These are phyloP conservation scores for Eilema sororculum DNA, from an alignment of 2,888 invertebrate genomes.

Conservation along the genomic window DNA sequence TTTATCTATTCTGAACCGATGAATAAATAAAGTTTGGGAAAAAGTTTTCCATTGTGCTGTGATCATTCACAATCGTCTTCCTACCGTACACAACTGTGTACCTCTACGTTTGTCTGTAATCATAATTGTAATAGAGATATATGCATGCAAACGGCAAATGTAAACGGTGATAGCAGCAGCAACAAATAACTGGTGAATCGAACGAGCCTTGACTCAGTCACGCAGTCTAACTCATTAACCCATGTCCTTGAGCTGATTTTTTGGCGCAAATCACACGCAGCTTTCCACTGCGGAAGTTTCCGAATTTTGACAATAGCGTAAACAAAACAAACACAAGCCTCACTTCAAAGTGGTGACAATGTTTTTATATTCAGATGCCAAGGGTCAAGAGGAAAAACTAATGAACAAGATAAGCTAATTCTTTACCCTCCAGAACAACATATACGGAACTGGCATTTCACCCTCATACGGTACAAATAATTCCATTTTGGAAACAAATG, in stretches of 20 bases:
- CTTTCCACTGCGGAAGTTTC: constrained; percentile 55
- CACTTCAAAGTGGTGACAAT: not conserved
- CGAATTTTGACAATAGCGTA: not conserved
- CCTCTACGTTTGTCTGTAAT: not conserved
- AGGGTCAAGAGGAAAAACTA: too few species aligned
- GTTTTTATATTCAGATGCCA: too few species aligned
- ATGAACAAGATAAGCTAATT: too few species aligned
- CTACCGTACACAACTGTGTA: constrained; percentile 3
- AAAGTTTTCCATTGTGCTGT: not conserved
- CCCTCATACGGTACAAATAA: too few species aligned
- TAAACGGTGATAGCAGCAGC: constrained; percentile 40
- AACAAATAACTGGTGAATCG: constrained; percentile 44
- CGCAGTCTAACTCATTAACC: constrained; percentile 66
- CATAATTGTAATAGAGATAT: constrained; percentile 50
- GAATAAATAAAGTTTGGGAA: not conserved
- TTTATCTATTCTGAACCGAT: too few species aligned
- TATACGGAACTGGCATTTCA: too few species aligned
- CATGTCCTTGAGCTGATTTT: constrained; percentile 62
- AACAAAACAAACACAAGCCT: not conserved
- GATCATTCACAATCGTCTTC: not conserved
- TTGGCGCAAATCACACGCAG: constrained; percentile 61
- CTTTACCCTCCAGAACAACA: too few species aligned
- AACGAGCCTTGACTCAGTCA: constrained; percentile 64
- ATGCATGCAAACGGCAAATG: constrained; percentile 49
- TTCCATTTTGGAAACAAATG: too few species aligned